Evolutionary conservation across 1,140 invertebrate genomes (phyloP).

Genomic region (Paracyclopina nana): DNA sequence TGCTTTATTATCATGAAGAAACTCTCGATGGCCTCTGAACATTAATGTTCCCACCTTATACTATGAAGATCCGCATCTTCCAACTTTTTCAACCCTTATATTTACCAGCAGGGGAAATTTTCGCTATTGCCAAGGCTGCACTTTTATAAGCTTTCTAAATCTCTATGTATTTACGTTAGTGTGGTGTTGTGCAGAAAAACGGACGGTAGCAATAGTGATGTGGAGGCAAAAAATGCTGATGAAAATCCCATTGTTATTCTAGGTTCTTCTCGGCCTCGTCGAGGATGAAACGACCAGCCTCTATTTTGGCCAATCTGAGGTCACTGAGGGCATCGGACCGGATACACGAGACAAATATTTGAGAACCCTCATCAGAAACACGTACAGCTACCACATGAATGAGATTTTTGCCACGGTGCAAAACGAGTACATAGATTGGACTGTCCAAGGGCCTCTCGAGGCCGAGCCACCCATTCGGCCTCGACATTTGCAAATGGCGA

Average conservation of each 20-base stretch:
- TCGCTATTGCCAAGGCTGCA: too few species aligned
- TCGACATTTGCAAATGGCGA: neutral
- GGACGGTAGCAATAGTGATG: too few species aligned
- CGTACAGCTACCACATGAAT: slow-evolving; percentile 77
- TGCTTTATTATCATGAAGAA: too few species aligned
- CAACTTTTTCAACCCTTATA: too few species aligned
- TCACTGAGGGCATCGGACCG: slow-evolving; percentile 79
- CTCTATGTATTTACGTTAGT: too few species aligned
- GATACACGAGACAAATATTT: slow-evolving; percentile 71
- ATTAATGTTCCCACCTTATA: too few species aligned
- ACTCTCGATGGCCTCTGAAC: too few species aligned
- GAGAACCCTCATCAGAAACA: slow-evolving; percentile 76
- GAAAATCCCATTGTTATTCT: neutral
- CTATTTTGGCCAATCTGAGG: slow-evolving; percentile 29
- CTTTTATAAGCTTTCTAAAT: too few species aligned
- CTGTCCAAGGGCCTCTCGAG: slow-evolving; percentile 49
- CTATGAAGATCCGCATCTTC: too few species aligned
- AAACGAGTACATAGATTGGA: slow-evolving; percentile 95
- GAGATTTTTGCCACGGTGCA: slow-evolving; percentile 92
- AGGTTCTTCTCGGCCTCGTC: slow-evolving; percentile 30
- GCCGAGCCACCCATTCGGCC: neutral
- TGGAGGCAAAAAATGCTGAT: too few species aligned
- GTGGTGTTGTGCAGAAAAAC: too few species aligned
- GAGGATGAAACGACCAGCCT: slow-evolving; percentile 33
- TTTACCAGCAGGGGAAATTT: too few species aligned